Base-by-base conservation (phyloP, 2,113 vertebrate genomes). In the Irena cyanogastra region DNA sequence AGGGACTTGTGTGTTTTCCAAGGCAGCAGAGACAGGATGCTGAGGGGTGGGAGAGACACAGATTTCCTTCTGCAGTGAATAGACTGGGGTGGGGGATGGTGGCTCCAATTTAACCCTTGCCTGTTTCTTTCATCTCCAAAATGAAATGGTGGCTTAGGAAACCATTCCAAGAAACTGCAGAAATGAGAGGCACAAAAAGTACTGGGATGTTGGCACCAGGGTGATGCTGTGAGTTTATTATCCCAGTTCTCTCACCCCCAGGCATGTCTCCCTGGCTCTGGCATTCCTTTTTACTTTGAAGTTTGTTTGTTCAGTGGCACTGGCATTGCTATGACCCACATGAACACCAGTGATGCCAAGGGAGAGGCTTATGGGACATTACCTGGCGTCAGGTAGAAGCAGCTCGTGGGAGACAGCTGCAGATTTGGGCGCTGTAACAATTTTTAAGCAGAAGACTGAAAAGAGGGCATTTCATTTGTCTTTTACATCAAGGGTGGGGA, bases 41-140 rank as follows among this genome's bases (percentile, higher is more conserved):
- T 96, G 86, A 94, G 95, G 93, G 94, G 90, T 94, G 92, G 91
- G 95, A 96, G 96, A 96, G 49, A 83, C 60, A 90, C 85, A 92
- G 93, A 94, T 96, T 96, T 95, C 95, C 95, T 96, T 93, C 95
- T 96, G 88, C 83, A 94, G 52, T 88, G 94, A 95, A 90, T 87
- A 90, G 96, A 30, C 71, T 54, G 68, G n/a, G 82, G 74, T 79
- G 94, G 94, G 82, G 90, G 89, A 72, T 70, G 84, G 71, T 1
- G 0, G 69, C 83, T 92, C 76, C 0, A 7, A 10, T 81, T 96
- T 96, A 97, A 96, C 94, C 76, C 95, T 83, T 96, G 71, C 79
- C 68, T 83, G 64, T 54, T 86, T 68, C 41, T 93, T 93, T 77
- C 22, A 23, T 77, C 76, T 92, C 80, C 44, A 19, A n/a, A 81